Conservation (phyloP, 1,140 invertebrate genomes). For the Meloidogyne exigua region DNA sequence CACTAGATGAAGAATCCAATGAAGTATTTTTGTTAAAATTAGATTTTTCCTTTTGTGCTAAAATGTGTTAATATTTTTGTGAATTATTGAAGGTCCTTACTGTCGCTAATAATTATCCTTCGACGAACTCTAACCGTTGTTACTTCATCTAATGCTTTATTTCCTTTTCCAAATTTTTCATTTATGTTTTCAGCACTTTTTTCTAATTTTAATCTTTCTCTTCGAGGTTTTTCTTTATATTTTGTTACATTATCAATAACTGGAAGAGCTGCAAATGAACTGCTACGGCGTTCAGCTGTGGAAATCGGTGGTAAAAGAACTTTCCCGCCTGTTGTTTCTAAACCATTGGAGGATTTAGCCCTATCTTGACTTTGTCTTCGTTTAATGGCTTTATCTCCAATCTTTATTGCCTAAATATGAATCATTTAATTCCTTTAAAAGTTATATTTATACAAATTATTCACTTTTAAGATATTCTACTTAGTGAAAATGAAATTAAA, state of each 20-base stretch:
- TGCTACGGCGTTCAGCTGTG: neutral
- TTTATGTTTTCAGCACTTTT: neutral
- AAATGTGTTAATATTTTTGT: neutral
- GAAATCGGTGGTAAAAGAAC: neutral
- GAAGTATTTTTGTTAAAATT: neutral
- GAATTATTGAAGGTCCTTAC: neutral
- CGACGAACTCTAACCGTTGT: constrained; percentile 19
- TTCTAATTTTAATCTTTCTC: neutral
- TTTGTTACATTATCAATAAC: neutral
- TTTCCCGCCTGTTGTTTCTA: neutral
- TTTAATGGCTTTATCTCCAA: neutral
- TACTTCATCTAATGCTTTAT: neutral
- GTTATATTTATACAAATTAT: no score
- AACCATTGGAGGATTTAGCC: neutral
- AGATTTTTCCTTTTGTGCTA: neutral
- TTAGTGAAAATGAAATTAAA: no score
- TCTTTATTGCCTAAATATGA: neutral
- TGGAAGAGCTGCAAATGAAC: neutral
- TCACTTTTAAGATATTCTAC: no score
- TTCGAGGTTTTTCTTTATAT: neutral
- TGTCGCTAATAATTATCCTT: constrained; percentile 22
- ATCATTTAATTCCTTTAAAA: no score
- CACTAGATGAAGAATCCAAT: neutral
- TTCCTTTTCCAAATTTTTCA: neutral
- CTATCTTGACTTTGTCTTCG: constrained; percentile 4